Evolutionary conservation across 35 echinoderm and acorn worm genomes (phyloP), one percentile per base, ranked within the genome.

Genomic region (Holothuria glaberrima): DNA sequence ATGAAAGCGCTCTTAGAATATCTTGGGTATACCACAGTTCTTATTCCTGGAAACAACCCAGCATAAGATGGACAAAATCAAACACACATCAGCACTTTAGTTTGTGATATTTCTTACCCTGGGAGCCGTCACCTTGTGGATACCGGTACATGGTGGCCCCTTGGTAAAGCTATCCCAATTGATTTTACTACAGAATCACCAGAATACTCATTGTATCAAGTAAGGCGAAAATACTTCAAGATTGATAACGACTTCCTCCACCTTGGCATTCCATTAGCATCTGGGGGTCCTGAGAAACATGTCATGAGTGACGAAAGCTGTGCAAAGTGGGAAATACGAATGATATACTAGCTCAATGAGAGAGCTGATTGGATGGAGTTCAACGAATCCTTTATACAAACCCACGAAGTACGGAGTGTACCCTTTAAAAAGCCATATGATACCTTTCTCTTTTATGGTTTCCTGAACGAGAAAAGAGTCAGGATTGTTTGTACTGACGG

Each of bases 41-140:
- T 62, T 22, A 84, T 84, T 58, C 58, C 46, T 38, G 80, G 80
- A 0, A 33, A 63, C 57, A 84, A 31, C 22, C 80, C 80, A 18
- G 56, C 46, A 9, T 28, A 33, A 10, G 80, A 6, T 12, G 26
- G 18, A 29, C 16, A 64, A 5, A 30, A 84, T 16, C 9, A 54
- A 54, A 54, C 50, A 54, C 74, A 78, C 22, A 35, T 78, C 38
- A 48, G 38, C 7, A 78, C 74, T 25, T 21, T 78, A 22, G 74
- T 13, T 1, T 78, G 74, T 6, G 44, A 78, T 48, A 38, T 78
- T 27, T 27, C 35, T 10, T 78, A 48, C n/a, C 74, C 74, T 12
- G 74, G 74, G 6, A 78, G 74, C 26, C 44, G 74, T 26, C 74
- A 78, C 50, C 74, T 78, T 28, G 74, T 78, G 5, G 74, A 78